Percentiles rank a stretch among this genome's conserved stretches.
These are phyloP conservation scores for Phaenicophaeus curvirostris DNA, from an alignment of 2,797 vertebrate species.

Conservation along the genomic window DNA sequence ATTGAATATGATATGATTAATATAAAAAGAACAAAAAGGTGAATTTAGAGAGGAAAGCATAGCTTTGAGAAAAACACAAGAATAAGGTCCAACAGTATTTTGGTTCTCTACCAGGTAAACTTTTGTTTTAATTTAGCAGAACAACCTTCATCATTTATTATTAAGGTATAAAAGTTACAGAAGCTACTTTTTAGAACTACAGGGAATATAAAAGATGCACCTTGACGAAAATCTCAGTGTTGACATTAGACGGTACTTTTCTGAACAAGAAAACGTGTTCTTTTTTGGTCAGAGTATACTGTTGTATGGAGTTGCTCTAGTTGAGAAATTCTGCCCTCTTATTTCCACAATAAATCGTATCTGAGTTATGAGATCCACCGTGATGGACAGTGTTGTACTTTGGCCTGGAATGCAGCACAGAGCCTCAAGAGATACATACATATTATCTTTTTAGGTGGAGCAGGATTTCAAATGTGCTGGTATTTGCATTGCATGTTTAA, in stretches of 20 bases:
- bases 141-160: neutral
- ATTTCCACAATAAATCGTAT: neutral
- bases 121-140: neutral
- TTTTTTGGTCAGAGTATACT: neutral
- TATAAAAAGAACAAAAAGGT: neutral
- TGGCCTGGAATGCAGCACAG: neutral
- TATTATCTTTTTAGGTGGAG: conserved; percentile 63
- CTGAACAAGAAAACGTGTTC: neutral
- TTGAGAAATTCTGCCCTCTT: neutral
- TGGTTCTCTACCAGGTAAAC: neutral
- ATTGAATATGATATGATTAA: neutral
- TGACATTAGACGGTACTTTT: neutral
- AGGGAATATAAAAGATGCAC: neutral
- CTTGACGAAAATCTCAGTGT: neutral
- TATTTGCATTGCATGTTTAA: conserved; percentile 46
- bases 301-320: neutral
- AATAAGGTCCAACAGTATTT: neutral
- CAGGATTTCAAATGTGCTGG: neutral
- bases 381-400: neutral
- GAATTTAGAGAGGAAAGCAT: neutral
- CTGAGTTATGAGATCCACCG: neutral
- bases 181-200: neutral
- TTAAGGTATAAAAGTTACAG: neutral
- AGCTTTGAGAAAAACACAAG: neutral
- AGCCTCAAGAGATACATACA: neutral